These are phyloP conservation scores for Lordiphosa mommai DNA, from an alignment of 1,140 invertebrate genomes.

Conservation along the genomic window DNA sequence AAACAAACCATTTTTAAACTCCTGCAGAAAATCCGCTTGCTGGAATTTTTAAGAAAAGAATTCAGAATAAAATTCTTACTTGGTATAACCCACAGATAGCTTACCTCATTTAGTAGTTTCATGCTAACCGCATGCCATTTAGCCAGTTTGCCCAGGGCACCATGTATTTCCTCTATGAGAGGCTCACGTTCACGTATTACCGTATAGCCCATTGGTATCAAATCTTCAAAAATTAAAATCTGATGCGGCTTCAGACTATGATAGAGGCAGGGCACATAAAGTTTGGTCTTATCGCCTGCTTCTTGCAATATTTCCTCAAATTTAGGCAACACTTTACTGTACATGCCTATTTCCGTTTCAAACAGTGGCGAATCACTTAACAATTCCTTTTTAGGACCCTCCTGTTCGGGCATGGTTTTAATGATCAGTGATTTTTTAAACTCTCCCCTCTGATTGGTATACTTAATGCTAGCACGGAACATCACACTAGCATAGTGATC, in stretches of 20 bases:
- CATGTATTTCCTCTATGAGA: conserved; percentile 31
- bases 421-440: conserved; percentile 49
- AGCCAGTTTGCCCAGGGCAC: conserved; percentile 37
- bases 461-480: conserved; percentile 44
- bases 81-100: too few species aligned
- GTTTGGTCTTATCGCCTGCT: conserved; percentile 28
- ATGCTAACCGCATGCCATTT: conserved; percentile 60
- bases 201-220: conserved; percentile 32
- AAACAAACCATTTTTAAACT: conserved; percentile 32
- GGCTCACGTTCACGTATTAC: conserved; percentile 32
- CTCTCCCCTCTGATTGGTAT: neutral
- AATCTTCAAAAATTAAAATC: conserved; percentile 57
- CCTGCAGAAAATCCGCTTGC: conserved; percentile 28
- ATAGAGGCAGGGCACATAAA: conserved; percentile 36
- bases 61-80: too few species aligned
- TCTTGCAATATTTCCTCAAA: conserved; percentile 47
- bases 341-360: conserved; percentile 63
- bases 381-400: conserved; percentile 56
- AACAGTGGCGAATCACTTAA: conserved; percentile 37
- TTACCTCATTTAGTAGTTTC: conserved; percentile 38
- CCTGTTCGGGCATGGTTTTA: conserved; percentile 60
- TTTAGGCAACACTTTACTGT: conserved; percentile 42
- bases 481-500: conserved; percentile 75
- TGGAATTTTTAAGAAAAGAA: too few species aligned
- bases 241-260: conserved; percentile 39